phyloP scores from a whole-genome alignment of 2,888 invertebrate species.

The Cerceris ruficornis region DNA sequence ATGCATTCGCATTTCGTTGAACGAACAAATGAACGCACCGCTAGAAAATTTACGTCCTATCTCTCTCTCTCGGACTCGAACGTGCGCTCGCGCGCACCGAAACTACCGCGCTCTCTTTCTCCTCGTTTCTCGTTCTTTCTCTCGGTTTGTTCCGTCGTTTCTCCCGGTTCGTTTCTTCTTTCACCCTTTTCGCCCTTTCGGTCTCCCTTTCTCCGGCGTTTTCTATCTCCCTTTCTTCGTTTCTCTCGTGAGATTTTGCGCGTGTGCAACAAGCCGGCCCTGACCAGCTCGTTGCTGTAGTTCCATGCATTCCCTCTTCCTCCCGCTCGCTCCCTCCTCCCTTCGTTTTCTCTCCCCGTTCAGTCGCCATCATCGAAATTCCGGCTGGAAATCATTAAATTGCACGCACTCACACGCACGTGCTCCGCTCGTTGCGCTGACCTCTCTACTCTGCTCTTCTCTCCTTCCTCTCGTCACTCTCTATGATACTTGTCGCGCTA shows the following conservation, averaged over 20 bases:
- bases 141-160: slow-evolving; percentile 11
- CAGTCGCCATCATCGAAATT: slow-evolving; percentile 79
- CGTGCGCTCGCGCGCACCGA: neutral
- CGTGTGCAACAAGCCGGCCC: slow-evolving; percentile 61
- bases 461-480: slow-evolving; percentile 24
- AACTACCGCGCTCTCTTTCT: slow-evolving; percentile 6
- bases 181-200: slow-evolving; percentile 6
- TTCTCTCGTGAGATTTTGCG: slow-evolving; percentile 58
- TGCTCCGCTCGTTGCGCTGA: slow-evolving; percentile 61
- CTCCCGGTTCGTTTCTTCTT: neutral
- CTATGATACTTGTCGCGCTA: slow-evolving; percentile 45
- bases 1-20: slow-evolving; percentile 81
- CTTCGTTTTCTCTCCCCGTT: slow-evolving; percentile 22
- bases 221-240: slow-evolving; percentile 39
- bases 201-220: slow-evolving; percentile 9
- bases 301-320: slow-evolving; percentile 28
- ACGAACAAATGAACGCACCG: slow-evolving; percentile 80
- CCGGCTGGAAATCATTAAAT: slow-evolving; percentile 81
- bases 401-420: slow-evolving; percentile 76
- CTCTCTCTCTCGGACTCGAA: slow-evolving; percentile 44
- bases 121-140: neutral
- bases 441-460: slow-evolving; percentile 44
- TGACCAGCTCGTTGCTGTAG: slow-evolving; percentile 59
- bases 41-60: slow-evolving; percentile 80
- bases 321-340: slow-evolving; percentile 33